A percentile compares a stretch with the other conserved stretches of the same genome.
Conservation (phyloP, 2,888 invertebrate genomes). For the Brachyptera risi region DNA sequence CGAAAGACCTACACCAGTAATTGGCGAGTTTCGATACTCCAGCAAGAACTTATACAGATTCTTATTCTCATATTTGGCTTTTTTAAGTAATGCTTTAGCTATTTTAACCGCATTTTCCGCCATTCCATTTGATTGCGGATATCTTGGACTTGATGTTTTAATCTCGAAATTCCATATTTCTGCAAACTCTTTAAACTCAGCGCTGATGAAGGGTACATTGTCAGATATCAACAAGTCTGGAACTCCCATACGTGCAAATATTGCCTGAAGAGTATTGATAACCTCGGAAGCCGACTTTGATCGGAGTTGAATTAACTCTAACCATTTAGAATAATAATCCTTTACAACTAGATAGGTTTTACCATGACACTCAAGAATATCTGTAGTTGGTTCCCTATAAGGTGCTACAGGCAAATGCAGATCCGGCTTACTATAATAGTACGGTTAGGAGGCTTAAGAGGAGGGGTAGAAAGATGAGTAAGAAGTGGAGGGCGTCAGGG, state of each 20-base stretch:
- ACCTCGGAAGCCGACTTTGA: neutral
- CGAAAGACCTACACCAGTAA: neutral
- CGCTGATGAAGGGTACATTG: slow-evolving; percentile 1
- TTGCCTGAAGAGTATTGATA: neutral
- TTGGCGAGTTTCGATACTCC: neutral
- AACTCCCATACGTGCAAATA: neutral
- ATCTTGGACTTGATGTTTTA: slow-evolving; percentile 6
- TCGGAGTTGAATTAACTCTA: neutral
- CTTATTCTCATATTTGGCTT: neutral
- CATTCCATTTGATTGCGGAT: neutral
- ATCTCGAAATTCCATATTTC: neutral
- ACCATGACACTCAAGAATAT: slow-evolving; percentile 11
- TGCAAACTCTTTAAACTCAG: neutral
- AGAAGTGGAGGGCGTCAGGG: too few relatives aligned
- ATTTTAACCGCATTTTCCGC: neutral
- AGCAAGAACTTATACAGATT: neutral
- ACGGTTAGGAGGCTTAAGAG: too few relatives aligned
- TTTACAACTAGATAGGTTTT: neutral
- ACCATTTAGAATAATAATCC: slow-evolving; percentile 10
- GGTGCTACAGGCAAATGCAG: too few relatives aligned
- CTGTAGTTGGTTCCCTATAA: too few relatives aligned
- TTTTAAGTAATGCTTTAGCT: neutral
- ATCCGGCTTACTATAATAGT: too few relatives aligned
- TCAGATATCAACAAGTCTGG: slow-evolving; percentile 3
- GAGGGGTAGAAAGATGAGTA: too few relatives aligned